Conservation (phyloP, 2,888 invertebrate species). For the Dolichomitus sp. region DNA sequence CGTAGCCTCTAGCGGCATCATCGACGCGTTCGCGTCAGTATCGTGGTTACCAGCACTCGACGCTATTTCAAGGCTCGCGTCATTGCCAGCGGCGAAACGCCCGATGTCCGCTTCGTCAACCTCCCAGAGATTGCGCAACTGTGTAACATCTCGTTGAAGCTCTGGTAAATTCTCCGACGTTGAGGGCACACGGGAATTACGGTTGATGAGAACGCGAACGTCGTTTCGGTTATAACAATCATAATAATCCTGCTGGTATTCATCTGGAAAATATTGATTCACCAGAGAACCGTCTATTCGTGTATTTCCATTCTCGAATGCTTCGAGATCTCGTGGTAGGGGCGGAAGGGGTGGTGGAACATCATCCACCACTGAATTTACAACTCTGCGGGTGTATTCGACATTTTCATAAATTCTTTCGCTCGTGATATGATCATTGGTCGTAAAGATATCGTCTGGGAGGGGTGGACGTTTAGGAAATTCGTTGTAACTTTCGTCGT, state of each 20-base stretch:
- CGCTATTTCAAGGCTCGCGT: constrained; percentile 72
- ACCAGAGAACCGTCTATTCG: not conserved
- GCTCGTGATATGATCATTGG: constrained; percentile 22
- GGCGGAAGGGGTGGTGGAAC: constrained; percentile 61
- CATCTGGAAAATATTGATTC: constrained; percentile 1
- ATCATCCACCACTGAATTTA: not conserved
- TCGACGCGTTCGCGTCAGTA: constrained; percentile 63
- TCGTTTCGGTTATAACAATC: constrained; percentile 25
- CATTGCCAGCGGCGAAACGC: constrained; percentile 68
- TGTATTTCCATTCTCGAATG: not conserved
- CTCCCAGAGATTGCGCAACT: constrained; percentile 64
- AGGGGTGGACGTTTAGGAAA: constrained; percentile 72
- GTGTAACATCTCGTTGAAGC: constrained; percentile 23
- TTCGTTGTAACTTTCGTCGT: constrained; percentile 38
- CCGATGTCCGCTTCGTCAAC: constrained; percentile 61
- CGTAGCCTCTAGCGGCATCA: constrained; percentile 53
- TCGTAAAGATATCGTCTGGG: constrained; percentile 52
- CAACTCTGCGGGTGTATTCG: constrained; percentile 16
- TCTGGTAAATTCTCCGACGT: constrained; percentile 44
- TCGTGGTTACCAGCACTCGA: constrained; percentile 58
- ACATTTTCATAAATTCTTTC: constrained; percentile 65
- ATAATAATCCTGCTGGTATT: constrained; percentile 8
- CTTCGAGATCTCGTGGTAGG: constrained; percentile 39
- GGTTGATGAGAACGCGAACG: constrained; percentile 22
- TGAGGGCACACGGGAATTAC: constrained; percentile 41